A percentile compares a stretch with the other conserved stretches of the same genome.
Conservation (phyloP, 2,797 vertebrate species). For the Morus bassanus region DNA sequence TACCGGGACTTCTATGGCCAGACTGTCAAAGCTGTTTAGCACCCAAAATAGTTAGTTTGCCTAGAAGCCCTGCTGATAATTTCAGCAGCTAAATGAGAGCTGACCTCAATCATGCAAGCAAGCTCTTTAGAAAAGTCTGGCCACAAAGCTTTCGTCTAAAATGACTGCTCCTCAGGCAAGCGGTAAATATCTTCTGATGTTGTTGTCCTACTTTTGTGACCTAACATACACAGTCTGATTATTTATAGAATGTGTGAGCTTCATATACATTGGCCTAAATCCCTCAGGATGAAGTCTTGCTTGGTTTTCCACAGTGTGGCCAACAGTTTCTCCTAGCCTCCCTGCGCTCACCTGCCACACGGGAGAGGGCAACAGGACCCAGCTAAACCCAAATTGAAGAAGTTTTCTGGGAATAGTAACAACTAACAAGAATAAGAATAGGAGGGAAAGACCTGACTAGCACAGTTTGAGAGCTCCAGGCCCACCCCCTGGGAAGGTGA, state of each 20-base stretch:
- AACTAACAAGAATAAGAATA: neutral
- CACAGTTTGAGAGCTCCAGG: neutral
- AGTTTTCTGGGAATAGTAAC: neutral
- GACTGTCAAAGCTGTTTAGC: neutral
- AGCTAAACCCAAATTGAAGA: neutral
- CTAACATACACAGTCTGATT: neutral
- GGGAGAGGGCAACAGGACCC: neutral
- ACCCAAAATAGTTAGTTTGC: neutral
- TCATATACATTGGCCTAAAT: neutral
- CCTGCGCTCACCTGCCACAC: neutral
- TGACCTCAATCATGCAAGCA: neutral
- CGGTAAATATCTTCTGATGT: neutral
- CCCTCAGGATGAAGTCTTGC: accelerated
- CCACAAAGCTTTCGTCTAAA: neutral
- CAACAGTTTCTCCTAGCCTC: neutral
- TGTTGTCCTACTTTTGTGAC: constrained; percentile 16
- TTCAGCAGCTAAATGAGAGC: neutral
- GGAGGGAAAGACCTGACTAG: neutral
- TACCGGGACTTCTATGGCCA: neutral
- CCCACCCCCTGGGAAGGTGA: neutral
- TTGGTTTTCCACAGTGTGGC: accelerated
- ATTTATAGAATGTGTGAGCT: neutral
- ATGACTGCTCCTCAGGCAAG: neutral
- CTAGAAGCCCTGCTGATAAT: neutral
- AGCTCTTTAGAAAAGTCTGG: neutral